Conservation (phyloP, 2,888 invertebrate species). For the Monopis laevigella region DNA sequence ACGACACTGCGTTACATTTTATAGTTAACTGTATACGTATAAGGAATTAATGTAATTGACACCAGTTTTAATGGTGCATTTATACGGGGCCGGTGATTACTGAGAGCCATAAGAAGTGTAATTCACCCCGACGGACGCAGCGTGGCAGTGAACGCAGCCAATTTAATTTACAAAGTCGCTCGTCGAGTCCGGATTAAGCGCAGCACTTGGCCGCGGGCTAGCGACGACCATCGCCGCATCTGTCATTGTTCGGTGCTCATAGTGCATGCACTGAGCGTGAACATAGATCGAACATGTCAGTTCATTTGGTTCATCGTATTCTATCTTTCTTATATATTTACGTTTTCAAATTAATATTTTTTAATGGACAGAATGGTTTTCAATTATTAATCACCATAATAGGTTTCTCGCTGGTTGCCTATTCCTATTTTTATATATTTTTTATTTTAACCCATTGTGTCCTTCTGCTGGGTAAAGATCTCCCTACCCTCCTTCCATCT, state of each 20-base stretch:
- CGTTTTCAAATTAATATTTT: too few relatives aligned
- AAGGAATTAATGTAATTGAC: conserved; percentile 58
- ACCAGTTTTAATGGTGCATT: conserved; percentile 55
- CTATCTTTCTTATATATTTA: too few relatives aligned
- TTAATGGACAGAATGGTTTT: too few relatives aligned
- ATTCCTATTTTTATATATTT: too few relatives aligned
- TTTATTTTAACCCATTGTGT: too few relatives aligned
- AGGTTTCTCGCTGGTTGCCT: too few relatives aligned
- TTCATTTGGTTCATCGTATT: too few relatives aligned
- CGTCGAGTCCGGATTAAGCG: conserved; percentile 48
- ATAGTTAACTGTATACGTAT: conserved; percentile 45
- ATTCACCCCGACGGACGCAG: conserved; percentile 42
- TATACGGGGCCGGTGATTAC: conserved; percentile 50
- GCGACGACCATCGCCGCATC: conserved; percentile 34
- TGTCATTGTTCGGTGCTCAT: conserved; percentile 9
- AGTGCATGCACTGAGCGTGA: too few relatives aligned
- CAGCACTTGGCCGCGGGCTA: conserved; percentile 28
- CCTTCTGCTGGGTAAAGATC: too few relatives aligned
- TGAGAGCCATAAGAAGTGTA: conserved; percentile 45
- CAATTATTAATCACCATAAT: too few relatives aligned
- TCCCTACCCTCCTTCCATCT: too few relatives aligned
- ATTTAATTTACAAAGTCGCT: conserved; percentile 62
- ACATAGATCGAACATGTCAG: too few relatives aligned
- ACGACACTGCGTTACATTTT: conserved; percentile 38
- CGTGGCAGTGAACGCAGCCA: conserved; percentile 30